Percentiles rank a stretch among this genome's conserved stretches.
Evolutionary conservation across 2,113 vertebrate genomes (phyloP).

Genomic region (Centropristis striata): DNA sequence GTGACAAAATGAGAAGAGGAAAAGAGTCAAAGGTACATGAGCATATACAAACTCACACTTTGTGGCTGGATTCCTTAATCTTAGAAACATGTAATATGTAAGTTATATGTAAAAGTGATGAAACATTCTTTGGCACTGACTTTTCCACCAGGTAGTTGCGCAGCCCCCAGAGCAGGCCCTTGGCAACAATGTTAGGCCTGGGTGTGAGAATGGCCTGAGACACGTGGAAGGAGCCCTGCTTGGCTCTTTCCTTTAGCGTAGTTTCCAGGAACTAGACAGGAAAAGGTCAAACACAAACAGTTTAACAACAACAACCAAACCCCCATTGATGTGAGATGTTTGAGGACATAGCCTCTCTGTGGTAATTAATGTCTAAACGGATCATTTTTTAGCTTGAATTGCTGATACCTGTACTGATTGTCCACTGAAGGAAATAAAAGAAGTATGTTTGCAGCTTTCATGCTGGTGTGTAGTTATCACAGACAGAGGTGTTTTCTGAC

Average conservation of each 20-base stretch:
- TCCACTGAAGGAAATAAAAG: neutral
- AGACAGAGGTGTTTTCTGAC: slow-evolving; percentile 37
- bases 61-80: neutral
- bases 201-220: slow-evolving; percentile 98
- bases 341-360: no score
- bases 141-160: slow-evolving; percentile 94
- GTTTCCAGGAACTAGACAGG: slow-evolving; percentile 91
- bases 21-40: neutral
- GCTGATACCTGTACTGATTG: neutral
- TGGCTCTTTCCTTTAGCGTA: slow-evolving; percentile 90
- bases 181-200: slow-evolving; percentile 90
- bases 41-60: neutral
- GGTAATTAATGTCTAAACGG: neutral
- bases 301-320: neutral
- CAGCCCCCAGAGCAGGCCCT: slow-evolving; percentile 91
- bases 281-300: slow-evolving; percentile 4
- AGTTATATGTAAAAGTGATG: neutral
- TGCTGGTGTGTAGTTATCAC: neutral
- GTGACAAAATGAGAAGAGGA: neutral
- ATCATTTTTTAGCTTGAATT: neutral
- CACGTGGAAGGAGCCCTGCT: slow-evolving; percentile 93
- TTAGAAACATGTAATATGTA: neutral
- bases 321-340: neutral
- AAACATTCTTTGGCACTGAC: slow-evolving; percentile 71
- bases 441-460: neutral